Evolutionary conservation across 2,797 vertebrate genomes (phyloP).

Genomic region (Sciurus vulgaris): DNA sequence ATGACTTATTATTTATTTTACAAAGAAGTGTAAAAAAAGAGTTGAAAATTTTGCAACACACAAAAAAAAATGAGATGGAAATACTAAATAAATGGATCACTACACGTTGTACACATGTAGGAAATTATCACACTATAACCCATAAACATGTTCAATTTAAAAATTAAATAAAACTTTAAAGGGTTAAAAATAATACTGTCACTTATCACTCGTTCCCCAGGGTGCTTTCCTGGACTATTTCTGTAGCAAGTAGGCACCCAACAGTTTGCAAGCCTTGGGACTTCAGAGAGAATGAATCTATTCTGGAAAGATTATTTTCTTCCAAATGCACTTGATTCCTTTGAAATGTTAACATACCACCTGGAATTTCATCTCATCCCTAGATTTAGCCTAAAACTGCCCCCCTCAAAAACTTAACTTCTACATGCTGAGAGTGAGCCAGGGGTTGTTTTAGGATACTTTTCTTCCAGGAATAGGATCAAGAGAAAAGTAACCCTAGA

Average conservation of each 20-base stretch:
- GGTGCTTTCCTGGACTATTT: not conserved
- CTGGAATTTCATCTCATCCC: not conserved
- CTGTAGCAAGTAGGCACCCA: not conserved
- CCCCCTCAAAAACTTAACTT: not conserved
- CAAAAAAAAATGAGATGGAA: not conserved
- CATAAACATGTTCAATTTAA: too few relatives aligned
- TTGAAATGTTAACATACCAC: not conserved
- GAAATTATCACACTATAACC: not conserved
- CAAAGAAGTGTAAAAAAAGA: not conserved
- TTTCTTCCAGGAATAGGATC: not conserved
- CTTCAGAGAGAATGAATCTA: not conserved
- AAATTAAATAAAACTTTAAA: not conserved
- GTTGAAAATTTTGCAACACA: not conserved
- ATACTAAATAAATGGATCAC: not conserved
- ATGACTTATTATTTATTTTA: not conserved
- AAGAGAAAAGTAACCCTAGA: not conserved
- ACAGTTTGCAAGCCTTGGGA: too few relatives aligned
- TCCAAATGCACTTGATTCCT: not conserved
- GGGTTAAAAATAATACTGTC: not conserved
- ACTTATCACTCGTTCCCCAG: fast-evolving
- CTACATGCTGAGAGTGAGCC: not conserved
- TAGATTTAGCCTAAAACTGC: not conserved
- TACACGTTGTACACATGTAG: not conserved
- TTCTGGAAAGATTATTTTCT: not conserved
- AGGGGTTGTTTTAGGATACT: not conserved